These are phyloP conservation scores for Stegodyphus mimosarum DNA, from an alignment of 1,140 invertebrate genomes.

Conservation along the genomic window DNA sequence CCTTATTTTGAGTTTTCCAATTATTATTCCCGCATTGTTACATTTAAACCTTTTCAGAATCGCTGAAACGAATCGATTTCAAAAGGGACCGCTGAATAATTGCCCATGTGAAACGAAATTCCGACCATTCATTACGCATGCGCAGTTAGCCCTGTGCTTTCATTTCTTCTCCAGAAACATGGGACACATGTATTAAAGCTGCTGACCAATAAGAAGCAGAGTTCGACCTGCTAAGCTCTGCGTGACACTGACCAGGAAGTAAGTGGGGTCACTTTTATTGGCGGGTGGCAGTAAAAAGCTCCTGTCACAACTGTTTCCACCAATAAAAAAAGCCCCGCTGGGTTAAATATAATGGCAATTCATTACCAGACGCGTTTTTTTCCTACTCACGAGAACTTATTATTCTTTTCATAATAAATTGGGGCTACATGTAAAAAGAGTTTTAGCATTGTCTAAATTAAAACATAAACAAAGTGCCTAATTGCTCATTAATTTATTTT, in stretches of 20 bases:
- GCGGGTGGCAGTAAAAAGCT: constrained; percentile 22
- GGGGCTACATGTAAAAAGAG: too few relatives aligned
- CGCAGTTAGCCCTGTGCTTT: background rate
- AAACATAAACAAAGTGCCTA: too few relatives aligned
- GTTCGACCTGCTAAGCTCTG: background rate
- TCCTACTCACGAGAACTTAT: too few relatives aligned
- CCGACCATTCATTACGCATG: constrained; percentile 27
- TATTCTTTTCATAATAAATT: too few relatives aligned
- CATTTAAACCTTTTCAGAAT: too few relatives aligned
- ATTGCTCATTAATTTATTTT: too few relatives aligned
- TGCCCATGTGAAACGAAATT: background rate
- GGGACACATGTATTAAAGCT: constrained; percentile 36
- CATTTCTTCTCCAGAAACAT: background rate
- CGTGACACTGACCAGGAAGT: constrained; percentile 55
- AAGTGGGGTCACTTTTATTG: constrained; percentile 44
- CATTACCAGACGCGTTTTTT: too few relatives aligned
- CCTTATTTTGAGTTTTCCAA: too few relatives aligned
- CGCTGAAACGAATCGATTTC: background rate
- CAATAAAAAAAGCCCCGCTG: constrained; percentile 17
- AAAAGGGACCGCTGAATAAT: background rate
- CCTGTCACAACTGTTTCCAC: constrained; percentile 2
- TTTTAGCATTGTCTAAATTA: too few relatives aligned
- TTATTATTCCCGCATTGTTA: too few relatives aligned
- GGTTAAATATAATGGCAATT: background rate
- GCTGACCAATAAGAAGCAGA: constrained; percentile 36